Base-by-base conservation (phyloP, 2,797 vertebrate genomes). In the Cetoscarus ocellatus region DNA sequence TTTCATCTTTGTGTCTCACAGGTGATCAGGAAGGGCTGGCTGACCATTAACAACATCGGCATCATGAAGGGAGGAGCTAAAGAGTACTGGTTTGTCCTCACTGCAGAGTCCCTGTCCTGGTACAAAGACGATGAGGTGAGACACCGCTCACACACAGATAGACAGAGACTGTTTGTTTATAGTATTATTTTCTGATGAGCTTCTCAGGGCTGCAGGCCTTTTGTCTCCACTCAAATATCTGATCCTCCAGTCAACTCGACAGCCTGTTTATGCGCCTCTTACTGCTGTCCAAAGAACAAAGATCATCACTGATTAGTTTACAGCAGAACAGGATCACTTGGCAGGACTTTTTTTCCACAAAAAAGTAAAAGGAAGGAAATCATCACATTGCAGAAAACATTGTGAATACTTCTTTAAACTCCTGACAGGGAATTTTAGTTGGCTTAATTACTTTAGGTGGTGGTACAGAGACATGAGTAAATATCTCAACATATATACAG, bases 41-140 rank as follows among this genome's bases (percentile, higher is more conserved):
- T 99, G 87, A 99, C 97, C 86, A 99, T 98, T 92, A 99, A 98
- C 92, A 99, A 99, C 84, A 99, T 99, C 1, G 94, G 97, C 53
- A 99, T 99, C 90, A 99, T 99, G 98, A 99, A 99, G 86, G 97
- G 98, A 11, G 98, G 98, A 56, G 94, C 98, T 82, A 99, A 99
- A 90, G 97, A 99, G 83, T 99, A 99, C 57, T 99, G 98, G 98
- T 99, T 99, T 57, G 96, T 99, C 72, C 94, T 99, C 78, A 99
- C 98, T 0, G 98, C 97, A 0, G 98, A 99, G 90, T 98, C 98
- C 14, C 93, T 99, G 64, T 99, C 97, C 90, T 99, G 98, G 98
- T 99, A 98, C 89, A 99, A 99, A 85, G 98, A 99, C 15, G 98
- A 99, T 3, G 98, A 98, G 96, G 98, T 98, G 77, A 95, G 95